phyloP scores from a whole-genome alignment of 2,797 vertebrate species.

The Lates japonicus region DNA sequence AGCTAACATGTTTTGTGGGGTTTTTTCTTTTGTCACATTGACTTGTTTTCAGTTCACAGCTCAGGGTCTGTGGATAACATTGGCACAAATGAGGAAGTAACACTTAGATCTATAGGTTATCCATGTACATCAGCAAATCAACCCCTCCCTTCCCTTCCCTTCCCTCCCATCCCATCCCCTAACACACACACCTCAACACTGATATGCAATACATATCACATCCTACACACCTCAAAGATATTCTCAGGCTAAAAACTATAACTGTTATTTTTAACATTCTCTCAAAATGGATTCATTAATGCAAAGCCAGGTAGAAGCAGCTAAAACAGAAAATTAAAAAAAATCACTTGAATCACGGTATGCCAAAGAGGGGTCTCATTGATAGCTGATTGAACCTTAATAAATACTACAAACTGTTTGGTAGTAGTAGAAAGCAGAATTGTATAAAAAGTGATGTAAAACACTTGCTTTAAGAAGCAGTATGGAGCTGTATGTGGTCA shows the following conservation, averaged over 20 bases:
- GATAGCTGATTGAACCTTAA: constrained; percentile 61
- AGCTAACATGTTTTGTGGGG: constrained; percentile 41
- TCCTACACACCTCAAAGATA: constrained; percentile 58
- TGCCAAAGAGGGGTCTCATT: constrained; percentile 52
- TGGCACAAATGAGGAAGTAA: constrained; percentile 80
- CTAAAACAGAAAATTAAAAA: constrained; percentile 44
- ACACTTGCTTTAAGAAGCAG: constrained; percentile 56
- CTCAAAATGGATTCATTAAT: constrained; percentile 56
- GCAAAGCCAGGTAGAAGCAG: constrained; percentile 64
- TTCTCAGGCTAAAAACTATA: constrained; percentile 67
- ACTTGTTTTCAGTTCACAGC: constrained; percentile 77
- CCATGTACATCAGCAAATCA: constrained; percentile 61
- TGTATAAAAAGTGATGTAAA: constrained; percentile 66
- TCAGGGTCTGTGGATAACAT: constrained; percentile 79
- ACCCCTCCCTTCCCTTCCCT: background rate
- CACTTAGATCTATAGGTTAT: constrained; percentile 68
- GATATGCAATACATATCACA: constrained; percentile 72
- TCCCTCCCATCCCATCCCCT: background rate
- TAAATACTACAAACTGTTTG: constrained; percentile 71
- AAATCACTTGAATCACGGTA: constrained; percentile 57
- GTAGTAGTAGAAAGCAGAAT: constrained; percentile 69
- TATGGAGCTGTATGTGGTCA: constrained; percentile 42
- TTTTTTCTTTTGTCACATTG: constrained; percentile 50
- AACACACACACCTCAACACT: constrained; percentile 59
- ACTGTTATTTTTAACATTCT: constrained; percentile 50